Evolutionary conservation across 92 coral and sea anemone genomes (phyloP), one percentile per base, ranked within the genome.

Genomic region (Scolanthus callimorphus): DNA sequence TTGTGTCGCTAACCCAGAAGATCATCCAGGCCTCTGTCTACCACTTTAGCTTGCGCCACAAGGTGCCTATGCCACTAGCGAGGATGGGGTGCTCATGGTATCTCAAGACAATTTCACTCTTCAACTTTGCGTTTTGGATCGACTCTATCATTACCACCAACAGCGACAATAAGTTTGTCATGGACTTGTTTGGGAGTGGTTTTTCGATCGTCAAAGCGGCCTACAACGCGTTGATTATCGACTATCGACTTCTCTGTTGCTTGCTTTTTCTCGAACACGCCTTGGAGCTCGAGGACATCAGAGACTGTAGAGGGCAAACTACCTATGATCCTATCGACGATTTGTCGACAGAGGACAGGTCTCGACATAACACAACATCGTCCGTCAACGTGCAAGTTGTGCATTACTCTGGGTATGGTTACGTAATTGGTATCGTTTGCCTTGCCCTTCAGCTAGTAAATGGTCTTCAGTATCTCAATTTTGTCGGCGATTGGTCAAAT

Each of bases 231-330:
- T 59, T 86, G 67, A 60, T 86, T 0, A 86, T 81, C 49, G 95
- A 91, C 46, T 91, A 83, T 62, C 72, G 97, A 34, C 77, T 91
- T n/a, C 57, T 91, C 15, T 91, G 96, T 67, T 51, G 88, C 25
- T 50, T 86, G 59, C 60, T 91, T 43, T 87, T 91, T 60, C 49
- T 91, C 47, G 97, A 91, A 49, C 96, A 87, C 57, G 83, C 91
- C 19, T 57, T 91, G 20, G 97, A 77, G 29, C 66, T 91, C 28
- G 86, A 75, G 31, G 91, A 83, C 30, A 73, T 48, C 3, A 67
- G 78, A 57, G 60, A 61, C n/a, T 57, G 59, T 22, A 67, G 74
- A 3, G 57, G 20, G 1, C 49, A 66, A 21, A 29, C 26, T 29
- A 55, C 60, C 12, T 63, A 67, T 25, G 74, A 75, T 12, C 70